A percentile compares a stretch with the other conserved stretches of the same genome.
These are phyloP conservation scores for Paracyclopina nana DNA, from an alignment of 1,140 invertebrate genomes.

Conservation along the genomic window DNA sequence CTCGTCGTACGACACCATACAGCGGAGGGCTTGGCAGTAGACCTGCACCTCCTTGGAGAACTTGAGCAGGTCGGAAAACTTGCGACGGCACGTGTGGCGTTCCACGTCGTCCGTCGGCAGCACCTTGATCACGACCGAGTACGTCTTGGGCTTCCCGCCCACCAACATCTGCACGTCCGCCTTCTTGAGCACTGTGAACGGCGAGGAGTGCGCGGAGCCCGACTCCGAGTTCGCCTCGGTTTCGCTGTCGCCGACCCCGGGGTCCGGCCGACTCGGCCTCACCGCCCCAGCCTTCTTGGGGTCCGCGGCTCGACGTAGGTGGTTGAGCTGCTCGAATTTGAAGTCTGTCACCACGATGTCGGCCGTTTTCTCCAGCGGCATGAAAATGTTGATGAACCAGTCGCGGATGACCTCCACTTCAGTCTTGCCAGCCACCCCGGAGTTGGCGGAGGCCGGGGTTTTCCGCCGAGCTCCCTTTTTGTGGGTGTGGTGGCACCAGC, in stretches of 20 bases:
- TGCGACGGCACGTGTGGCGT: background rate
- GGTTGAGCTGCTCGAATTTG: background rate
- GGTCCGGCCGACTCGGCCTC: background rate
- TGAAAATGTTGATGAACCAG: constrained; percentile 8
- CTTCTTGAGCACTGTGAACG: constrained; percentile 1
- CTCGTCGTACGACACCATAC: constrained; percentile 9
- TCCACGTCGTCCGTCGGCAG: background rate
- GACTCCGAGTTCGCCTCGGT: background rate
- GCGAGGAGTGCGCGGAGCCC: too few relatives aligned
- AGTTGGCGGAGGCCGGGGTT: too few relatives aligned
- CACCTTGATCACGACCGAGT: constrained; percentile 5
- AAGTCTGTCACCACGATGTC: constrained; percentile 5
- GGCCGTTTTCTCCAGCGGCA: constrained; percentile 1
- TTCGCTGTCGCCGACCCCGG: background rate
- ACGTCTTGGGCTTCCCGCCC: constrained; percentile 6
- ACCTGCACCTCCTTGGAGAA: constrained; percentile 1
- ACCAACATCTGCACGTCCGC: background rate
- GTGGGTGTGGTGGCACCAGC: too few relatives aligned
- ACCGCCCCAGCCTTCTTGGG: background rate
- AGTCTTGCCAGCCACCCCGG: too few relatives aligned
- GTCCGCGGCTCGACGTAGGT: background rate
- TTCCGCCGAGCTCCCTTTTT: too few relatives aligned
- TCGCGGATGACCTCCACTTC: constrained; percentile 4
- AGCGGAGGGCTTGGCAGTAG: background rate
- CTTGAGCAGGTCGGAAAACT: constrained; percentile 2